Evolutionary conservation across 1,140 invertebrate genomes (phyloP).

Genomic region (Scylla paramamosain): DNA sequence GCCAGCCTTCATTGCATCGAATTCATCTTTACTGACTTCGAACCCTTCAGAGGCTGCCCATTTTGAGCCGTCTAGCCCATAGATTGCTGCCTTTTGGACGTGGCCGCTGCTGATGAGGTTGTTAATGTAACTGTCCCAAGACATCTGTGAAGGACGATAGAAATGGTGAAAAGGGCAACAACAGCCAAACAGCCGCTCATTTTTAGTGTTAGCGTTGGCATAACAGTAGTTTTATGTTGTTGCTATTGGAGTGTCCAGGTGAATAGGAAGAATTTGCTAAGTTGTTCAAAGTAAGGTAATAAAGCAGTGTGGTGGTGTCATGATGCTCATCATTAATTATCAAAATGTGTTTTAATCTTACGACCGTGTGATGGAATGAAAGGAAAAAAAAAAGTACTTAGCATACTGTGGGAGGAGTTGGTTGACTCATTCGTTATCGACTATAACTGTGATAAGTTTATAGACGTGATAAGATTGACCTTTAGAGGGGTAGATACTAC

Average conservation of each 20-base stretch:
- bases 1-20: neutral
- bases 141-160: constrained; percentile 34
- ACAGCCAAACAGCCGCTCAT: neutral
- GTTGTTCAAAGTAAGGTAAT: too few relatives aligned
- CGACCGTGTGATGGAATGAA: too few relatives aligned
- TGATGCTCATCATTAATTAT: too few relatives aligned
- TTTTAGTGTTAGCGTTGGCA: neutral
- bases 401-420: neutral
- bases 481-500: neutral
- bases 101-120: neutral
- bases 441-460: neutral
- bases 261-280: neutral
- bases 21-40: neutral
- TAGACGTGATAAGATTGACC: neutral
- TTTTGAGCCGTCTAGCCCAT: constrained; percentile 30
- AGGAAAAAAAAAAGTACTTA: too few relatives aligned
- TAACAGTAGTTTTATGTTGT: neutral
- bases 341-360: too few relatives aligned
- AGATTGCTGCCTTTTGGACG: constrained; percentile 36
- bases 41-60: constrained; percentile 38
- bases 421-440: neutral
- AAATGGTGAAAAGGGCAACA: neutral
- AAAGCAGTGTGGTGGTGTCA: too few relatives aligned
- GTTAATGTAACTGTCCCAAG: constrained; percentile 41
- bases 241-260: neutral